Evolutionary conservation across 2,113 vertebrate species (phyloP).

Genomic region (Zosterops pallidus): DNA sequence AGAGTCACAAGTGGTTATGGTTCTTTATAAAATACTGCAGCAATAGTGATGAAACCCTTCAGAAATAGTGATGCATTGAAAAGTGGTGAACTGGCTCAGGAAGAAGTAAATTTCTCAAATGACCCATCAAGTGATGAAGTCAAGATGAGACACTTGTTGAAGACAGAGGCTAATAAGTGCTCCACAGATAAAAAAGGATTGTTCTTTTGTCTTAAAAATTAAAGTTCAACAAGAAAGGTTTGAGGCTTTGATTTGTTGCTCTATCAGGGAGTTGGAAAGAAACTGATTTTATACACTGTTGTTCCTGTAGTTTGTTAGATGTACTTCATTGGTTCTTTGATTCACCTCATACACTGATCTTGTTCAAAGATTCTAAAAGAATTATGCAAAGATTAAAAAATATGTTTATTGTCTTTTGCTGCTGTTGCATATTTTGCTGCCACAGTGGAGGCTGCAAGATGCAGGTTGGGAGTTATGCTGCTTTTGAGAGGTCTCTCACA

Average conservation of each 20-base stretch:
- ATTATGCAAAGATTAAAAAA: background rate
- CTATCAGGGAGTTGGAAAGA: background rate
- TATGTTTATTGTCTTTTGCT: background rate
- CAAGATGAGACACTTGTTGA: background rate
- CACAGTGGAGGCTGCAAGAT: background rate
- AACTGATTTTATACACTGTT: background rate
- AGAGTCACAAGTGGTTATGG: background rate
- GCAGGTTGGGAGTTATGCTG: background rate
- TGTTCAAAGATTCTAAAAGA: background rate
- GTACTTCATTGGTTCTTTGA: background rate
- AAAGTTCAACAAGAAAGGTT: background rate
- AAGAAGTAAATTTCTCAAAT: background rate
- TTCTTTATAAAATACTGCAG: background rate
- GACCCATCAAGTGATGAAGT: background rate
- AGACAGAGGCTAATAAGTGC: background rate
- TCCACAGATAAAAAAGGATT: background rate
- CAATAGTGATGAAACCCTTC: background rate
- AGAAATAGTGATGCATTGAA: background rate
- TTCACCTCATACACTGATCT: background rate
- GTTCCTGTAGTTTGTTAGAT: background rate
- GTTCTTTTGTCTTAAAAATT: background rate
- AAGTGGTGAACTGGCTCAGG: background rate
- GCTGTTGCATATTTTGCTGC: background rate
- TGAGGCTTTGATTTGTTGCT: background rate
- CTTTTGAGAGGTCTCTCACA: background rate